Base-by-base conservation (phyloP, 2,113 vertebrate genomes). In the Athene noctua region DNA sequence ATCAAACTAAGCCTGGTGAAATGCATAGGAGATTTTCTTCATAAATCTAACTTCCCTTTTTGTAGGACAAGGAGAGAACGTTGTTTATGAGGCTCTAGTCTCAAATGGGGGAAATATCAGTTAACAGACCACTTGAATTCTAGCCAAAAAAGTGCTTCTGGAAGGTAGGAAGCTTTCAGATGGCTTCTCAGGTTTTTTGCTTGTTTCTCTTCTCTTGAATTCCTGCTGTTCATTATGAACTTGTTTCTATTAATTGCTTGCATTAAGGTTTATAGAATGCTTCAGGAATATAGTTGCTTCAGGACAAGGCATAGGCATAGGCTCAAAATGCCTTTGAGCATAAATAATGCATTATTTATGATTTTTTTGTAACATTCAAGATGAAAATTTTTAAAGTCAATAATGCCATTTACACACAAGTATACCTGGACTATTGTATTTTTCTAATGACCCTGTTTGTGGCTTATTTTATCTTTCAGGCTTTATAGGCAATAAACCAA, bases 181-280 rank as follows among this genome's bases (percentile, higher is more conserved):
- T 65, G 19, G 44, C 44, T 11, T 96, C 36, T 85, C 27, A 11
- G 6, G 4, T 65, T 16, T 72, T 91, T 96, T 78, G 7, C 57
- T 91, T 94, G 44, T 66, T 96, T 96, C 94, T 73, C 18, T 40
- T 91, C 26, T 73, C 49, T 91, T 81, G 29, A 52, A 88, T 96
- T 97, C 42, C 77, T 59, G 8, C 17, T 93, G 21, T 73, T 97
- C 51, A 86, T 96, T 95, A 96, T 85, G 54, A 94, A 62, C 1
- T 3, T n/a, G 47, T 62, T 97, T 97, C 49, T 89, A 86, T 96
- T 96, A 22, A 78, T 81, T 97, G 73, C 44, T 84, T 96, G 10
- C 32, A 52, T 91, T 97, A 91, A 67, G 32, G 63, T 84, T 94
- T 94, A 92, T 83, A 86, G 73, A 81, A n/a, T n/a, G n/a, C n/a